Conservation (phyloP, 1,140 invertebrate genomes). For the Temnothorax longispinosus region DNA sequence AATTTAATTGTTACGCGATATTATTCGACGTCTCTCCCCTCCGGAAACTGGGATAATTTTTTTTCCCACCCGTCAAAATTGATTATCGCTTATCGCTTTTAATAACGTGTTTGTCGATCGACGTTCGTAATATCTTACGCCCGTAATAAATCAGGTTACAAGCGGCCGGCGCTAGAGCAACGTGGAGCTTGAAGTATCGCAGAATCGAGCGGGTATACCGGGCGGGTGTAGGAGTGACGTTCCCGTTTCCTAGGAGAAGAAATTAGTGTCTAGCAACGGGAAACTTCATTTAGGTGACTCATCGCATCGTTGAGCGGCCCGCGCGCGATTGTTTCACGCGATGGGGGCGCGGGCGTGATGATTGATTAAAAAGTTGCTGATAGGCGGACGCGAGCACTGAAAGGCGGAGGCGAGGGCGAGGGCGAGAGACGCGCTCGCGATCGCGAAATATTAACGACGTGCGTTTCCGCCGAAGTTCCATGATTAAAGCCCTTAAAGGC, state of each 20-base stretch:
- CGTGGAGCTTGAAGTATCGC: background rate
- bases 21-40: background rate
- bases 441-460: constrained; percentile 60
- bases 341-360: constrained; percentile 40
- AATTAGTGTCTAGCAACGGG: constrained; percentile 50
- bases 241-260: constrained; percentile 36
- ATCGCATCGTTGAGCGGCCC: constrained; percentile 27
- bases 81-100: constrained; percentile 39
- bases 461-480: constrained; percentile 61
- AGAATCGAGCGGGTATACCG: constrained; percentile 12
- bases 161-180: background rate
- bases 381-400: constrained; percentile 37
- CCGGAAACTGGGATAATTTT: background rate
- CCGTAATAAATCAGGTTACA: constrained; percentile 46
- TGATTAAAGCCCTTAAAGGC: constrained; percentile 70
- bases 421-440: constrained; percentile 8
- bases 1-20: constrained; percentile 32
- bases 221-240: background rate
- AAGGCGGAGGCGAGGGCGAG: background rate
- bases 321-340: constrained; percentile 54
- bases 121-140: constrained; percentile 22
- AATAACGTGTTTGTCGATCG: constrained; percentile 39
- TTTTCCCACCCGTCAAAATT: background rate
- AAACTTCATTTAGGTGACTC: constrained; percentile 57
- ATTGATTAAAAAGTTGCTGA: constrained; percentile 60